Conservation (phyloP, 2,113 vertebrate genomes). For the Cyprinodon tularosa region DNA sequence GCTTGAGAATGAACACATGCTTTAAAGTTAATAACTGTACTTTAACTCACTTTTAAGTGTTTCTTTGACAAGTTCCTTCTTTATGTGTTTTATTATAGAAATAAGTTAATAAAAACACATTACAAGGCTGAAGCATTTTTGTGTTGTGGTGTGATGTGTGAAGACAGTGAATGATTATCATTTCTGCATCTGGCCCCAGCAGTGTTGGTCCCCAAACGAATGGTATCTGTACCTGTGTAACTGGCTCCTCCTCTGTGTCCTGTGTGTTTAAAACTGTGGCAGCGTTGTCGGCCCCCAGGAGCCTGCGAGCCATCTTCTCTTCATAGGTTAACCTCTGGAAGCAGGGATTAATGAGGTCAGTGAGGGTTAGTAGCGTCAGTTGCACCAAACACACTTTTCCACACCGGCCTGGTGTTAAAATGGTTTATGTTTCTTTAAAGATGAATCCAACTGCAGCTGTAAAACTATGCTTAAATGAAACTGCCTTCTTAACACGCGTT, state of each 20-base stretch:
- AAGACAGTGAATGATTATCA: not conserved
- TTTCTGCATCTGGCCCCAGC: not conserved
- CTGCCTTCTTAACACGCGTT: constrained; percentile 36
- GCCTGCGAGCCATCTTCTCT: constrained; percentile 97
- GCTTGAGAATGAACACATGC: no score
- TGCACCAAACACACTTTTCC: constrained; percentile 35
- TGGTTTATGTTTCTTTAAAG: not conserved
- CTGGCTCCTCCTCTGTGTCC: constrained; percentile 88
- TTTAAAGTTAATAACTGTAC: no score
- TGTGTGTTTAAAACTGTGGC: constrained; percentile 92
- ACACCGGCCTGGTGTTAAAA: constrained; percentile 43
- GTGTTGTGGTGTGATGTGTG: not conserved
- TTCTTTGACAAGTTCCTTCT: no score
- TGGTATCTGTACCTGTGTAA: constrained; percentile 82
- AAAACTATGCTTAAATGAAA: not conserved
- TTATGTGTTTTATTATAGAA: no score
- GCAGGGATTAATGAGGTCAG: constrained; percentile 77
- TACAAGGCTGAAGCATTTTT: no score
- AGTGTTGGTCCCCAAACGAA: constrained; percentile 8
- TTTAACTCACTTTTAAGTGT: no score
- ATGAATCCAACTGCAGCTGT: constrained; percentile 5
- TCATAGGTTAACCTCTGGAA: constrained; percentile 96
- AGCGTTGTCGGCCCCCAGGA: constrained; percentile 94
- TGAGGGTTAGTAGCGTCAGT: constrained; percentile 74
- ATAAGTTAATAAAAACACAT: no score